Conservation (phyloP, 2,888 invertebrate genomes). For the Caenorhabditis imperialis region DNA sequence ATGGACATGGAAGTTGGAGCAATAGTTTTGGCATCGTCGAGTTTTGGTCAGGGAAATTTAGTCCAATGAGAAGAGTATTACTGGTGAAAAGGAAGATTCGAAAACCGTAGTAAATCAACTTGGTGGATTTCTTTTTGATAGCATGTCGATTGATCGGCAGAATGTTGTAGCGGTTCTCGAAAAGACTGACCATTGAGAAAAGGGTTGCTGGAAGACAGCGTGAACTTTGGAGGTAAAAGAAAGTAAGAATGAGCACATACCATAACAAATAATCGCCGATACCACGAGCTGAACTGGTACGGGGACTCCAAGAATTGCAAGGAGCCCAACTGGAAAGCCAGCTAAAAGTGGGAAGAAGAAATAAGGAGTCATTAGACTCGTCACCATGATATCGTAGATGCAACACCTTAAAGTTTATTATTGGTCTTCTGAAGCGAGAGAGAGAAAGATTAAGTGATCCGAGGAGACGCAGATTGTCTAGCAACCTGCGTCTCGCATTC, state of each 20-base stretch:
- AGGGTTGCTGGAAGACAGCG: slow-evolving; percentile 4
- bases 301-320: neutral
- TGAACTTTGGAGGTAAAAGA: no score
- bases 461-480: no score
- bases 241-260: neutral
- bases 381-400: slow-evolving; percentile 13
- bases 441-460: no score
- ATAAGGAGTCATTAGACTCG: slow-evolving; percentile 12
- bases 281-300: slow-evolving; percentile 10
- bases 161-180: slow-evolving; percentile 18
- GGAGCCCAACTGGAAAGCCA: slow-evolving; percentile 10
- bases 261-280: slow-evolving; percentile 8
- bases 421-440: neutral
- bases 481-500: no score
- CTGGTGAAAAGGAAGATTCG: neutral
- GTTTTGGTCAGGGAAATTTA: slow-evolving; percentile 11
- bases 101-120: slow-evolving; percentile 4
- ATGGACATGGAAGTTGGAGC: slow-evolving; percentile 12
- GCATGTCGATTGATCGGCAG: slow-evolving; percentile 8
- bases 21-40: neutral
- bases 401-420: slow-evolving; percentile 7
- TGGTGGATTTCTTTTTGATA: neutral
- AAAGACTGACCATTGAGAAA: slow-evolving; percentile 4
- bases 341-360: slow-evolving; percentile 15
- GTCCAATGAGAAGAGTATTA: neutral